phyloP scores from a whole-genome alignment of 2,113 vertebrate genomes.

The Gnathonemus echidnorhynchus region DNA sequence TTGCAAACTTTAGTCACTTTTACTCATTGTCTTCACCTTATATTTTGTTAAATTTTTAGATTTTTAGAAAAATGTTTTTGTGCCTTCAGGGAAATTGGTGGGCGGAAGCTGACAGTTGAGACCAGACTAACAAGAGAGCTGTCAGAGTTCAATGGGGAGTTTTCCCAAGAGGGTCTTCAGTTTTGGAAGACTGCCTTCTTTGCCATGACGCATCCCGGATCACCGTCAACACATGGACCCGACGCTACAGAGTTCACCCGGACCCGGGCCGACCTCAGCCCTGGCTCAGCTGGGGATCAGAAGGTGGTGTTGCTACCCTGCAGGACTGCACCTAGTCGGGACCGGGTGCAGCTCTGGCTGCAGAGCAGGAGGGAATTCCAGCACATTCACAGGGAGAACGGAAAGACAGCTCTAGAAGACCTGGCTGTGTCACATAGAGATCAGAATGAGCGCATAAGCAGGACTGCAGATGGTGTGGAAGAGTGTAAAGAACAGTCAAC shows the following conservation, averaged over 20 bases:
- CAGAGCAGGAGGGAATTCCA: conserved; percentile 86
- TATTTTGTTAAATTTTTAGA: background rate
- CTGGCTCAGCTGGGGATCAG: conserved; percentile 67
- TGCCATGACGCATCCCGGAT: conserved; percentile 78
- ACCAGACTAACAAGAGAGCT: conserved; percentile 80
- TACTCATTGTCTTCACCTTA: background rate
- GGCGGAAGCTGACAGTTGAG: conserved; percentile 75
- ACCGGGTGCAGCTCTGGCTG: conserved; percentile 84
- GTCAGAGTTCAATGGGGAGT: conserved; percentile 82
- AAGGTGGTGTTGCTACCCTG: conserved; percentile 91
- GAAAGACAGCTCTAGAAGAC: conserved; percentile 10
- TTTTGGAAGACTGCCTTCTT: conserved; percentile 95
- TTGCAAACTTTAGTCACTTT: background rate
- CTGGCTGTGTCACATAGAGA: background rate
- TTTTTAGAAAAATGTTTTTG: background rate
- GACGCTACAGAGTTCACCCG: conserved; percentile 41
- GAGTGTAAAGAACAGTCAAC: conserved; percentile 44
- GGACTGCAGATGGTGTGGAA: conserved; percentile 18
- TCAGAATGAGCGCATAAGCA: conserved; percentile 3
- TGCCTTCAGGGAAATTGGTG: conserved; percentile 78
- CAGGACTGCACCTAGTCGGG: conserved; percentile 80
- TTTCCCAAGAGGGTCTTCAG: conserved; percentile 82
- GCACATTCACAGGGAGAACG: conserved; percentile 63
- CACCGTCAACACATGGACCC: conserved; percentile 51
- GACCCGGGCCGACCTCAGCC: conserved; percentile 45